A percentile compares a stretch with the other conserved stretches of the same genome.
These are phyloP conservation scores for Patella depressa DNA, from an alignment of 2,888 invertebrate genomes.

Conservation along the genomic window DNA sequence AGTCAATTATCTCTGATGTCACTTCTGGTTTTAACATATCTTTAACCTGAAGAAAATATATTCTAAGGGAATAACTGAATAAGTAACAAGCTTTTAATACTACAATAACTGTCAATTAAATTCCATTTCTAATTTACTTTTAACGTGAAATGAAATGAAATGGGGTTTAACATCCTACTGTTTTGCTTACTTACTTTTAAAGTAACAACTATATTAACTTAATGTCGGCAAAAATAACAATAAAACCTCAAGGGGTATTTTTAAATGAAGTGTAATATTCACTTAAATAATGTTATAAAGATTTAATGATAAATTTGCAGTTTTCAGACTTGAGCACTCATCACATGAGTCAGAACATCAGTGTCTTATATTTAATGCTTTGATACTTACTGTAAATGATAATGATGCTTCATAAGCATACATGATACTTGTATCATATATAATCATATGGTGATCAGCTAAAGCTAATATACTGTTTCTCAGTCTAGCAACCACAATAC, in stretches of 20 bases:
- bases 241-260: neutral
- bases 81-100: no score
- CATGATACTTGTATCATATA: slow-evolving; percentile 92
- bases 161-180: neutral
- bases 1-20: slow-evolving; percentile 85
- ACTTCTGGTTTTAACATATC: slow-evolving; percentile 88
- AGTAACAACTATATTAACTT: neutral
- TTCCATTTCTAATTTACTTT: neutral
- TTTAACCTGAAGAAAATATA: slow-evolving; percentile 67
- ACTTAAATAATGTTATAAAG: no score
- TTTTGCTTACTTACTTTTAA: neutral
- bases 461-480: slow-evolving; percentile 91
- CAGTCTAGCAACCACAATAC: slow-evolving; percentile 89
- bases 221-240: neutral
- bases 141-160: neutral
- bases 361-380: neutral
- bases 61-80: no score
- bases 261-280: neutral
- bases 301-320: no score
- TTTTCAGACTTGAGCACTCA: no score
- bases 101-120: no score
- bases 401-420: slow-evolving; percentile 91
- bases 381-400: slow-evolving; percentile 79
- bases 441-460: slow-evolving; percentile 87
- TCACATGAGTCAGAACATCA: no score